Evolutionary conservation across 2,113 vertebrate species (phyloP), one percentile per base, ranked within the genome.

Genomic region (Typhlomys cinereus): DNA sequence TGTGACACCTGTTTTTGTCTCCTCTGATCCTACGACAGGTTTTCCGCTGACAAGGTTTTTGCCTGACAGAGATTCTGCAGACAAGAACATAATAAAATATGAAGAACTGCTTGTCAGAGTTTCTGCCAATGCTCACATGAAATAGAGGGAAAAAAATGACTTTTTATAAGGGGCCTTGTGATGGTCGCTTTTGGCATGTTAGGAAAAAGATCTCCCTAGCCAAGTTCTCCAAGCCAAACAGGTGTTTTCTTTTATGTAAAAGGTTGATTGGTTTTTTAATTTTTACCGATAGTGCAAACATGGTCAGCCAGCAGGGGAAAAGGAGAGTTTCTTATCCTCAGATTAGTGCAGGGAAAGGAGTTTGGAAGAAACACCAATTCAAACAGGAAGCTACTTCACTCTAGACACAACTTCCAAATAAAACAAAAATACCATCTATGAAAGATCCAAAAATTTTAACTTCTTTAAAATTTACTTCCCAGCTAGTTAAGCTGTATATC

Each of bases 21-120:
- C 98, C 97, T 98, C 98, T 98, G 97, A 98, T 98, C 98, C 98
- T 98, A 98, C 97, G 98, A 99, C 98, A 98, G 98, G 97, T 98
- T 98, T 98, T 99, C 98, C 98, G 97, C 98, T 99, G 98, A 99
- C 98, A 98, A 98, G 98, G 98, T 98, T 98, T 99, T 99, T 98
- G 99, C 99, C 98, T 99, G 99, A 99, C 98, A 99, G 98, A 98
- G 97, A 98, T 98, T 98, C 98, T 98, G 98, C 98, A 99, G 99
- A 99, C 98, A 99, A 98, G 98, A 99, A 98, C 98, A 98, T 98
- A 99, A 99, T 99, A 99, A 99, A 99, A 99, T 99, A 99, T 99
- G 98, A 99, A 99, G 98, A 98, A 99, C 98, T 98, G 98, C 98
- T 99, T 99, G 99, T 99, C 99, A 99, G 98, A 98, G 98, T 98